Base-by-base conservation (phyloP, 2,888 invertebrate species). In the Petrolisthes manimaculis region DNA sequence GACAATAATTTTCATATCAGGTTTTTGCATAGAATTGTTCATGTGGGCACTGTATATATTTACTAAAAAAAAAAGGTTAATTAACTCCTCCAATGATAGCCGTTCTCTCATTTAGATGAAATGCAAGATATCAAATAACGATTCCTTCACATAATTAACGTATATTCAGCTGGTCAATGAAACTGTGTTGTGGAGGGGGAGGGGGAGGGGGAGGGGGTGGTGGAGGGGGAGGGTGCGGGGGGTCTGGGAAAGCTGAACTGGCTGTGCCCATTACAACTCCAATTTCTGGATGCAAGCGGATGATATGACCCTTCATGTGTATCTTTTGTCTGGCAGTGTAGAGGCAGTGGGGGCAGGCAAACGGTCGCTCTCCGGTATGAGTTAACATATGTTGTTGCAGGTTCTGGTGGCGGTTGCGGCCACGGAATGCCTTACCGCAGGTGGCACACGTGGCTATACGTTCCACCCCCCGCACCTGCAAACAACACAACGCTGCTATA, bases 371-470 rank as follows among this genome's bases (percentile, higher is more conserved):
- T 55, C 90, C 90, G 5, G 86, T 81, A 78, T 90, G 90, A 51
- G 85, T 90, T 51, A 85, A 80, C 81, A 88, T 83, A 84, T 90
- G 90, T 54, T 88, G 87, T 74, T 90, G 85, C 53, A 90, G 86
- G 88, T 90, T 90, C 88, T 89, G 85, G 74, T 90, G 87, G 69
- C 89, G 85, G 79, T 89, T 87, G 78, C 88, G 83, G 67, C 88
- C 88, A 74, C 83, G 85, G 81, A 90, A 89, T 56, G 79, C 84
- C 84, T 84, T 86, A 54, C 87, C 87, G 56, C 90, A 90, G 80
- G 67, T 75, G 69, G 88, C 61, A 81, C 88, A 88, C 71, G 54
- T 84, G 84, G 88, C 84, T 69, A 88, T 78, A 71, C 88, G 71
- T 81, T 84, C 88, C 88, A 75, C 80, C 81, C 88, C 88, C 83